Percentiles rank a stretch among this genome's conserved stretches.
Evolutionary conservation across 1,140 invertebrate genomes (phyloP).

Genomic region (Tetramorium parvispinum): DNA sequence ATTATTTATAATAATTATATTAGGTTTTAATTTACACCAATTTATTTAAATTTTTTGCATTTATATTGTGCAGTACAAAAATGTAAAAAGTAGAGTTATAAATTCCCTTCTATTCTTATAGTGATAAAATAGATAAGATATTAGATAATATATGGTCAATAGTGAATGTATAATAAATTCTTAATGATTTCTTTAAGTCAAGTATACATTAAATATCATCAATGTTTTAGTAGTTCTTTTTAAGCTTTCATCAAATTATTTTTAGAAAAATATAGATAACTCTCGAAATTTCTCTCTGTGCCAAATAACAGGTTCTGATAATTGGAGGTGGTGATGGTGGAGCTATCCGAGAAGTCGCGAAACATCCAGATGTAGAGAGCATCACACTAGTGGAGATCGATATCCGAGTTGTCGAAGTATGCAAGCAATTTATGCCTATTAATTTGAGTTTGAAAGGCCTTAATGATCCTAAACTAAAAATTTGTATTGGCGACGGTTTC

Average conservation of each 20-base stretch:
- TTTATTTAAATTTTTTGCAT: background rate
- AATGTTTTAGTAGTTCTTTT: background rate
- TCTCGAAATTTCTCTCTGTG: background rate
- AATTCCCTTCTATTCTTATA: background rate
- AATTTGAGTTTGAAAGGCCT: constrained; percentile 94
- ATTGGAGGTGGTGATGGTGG: constrained; percentile 99
- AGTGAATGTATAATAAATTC: background rate
- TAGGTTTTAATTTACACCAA: background rate
- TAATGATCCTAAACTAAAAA: constrained; percentile 92
- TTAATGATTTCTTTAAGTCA: background rate
- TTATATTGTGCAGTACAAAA: background rate
- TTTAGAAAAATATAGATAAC: constrained; percentile 12
- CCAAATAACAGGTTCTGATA: constrained; percentile 91
- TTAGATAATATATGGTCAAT: background rate
- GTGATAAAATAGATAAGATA: background rate
- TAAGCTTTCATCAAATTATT: background rate
- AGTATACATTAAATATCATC: background rate
- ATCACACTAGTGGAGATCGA: constrained; percentile 97
- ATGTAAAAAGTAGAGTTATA: background rate
- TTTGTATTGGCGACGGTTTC: constrained; percentile 97
- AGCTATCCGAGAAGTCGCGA: constrained; percentile 96
- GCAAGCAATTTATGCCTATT: constrained; percentile 95
- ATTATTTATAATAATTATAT: background rate
- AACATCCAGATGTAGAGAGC: constrained; percentile 95
- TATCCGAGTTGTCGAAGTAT: constrained; percentile 95